Evolutionary conservation across 2,113 vertebrate species (phyloP).

Genomic region (Gallinago media): DNA sequence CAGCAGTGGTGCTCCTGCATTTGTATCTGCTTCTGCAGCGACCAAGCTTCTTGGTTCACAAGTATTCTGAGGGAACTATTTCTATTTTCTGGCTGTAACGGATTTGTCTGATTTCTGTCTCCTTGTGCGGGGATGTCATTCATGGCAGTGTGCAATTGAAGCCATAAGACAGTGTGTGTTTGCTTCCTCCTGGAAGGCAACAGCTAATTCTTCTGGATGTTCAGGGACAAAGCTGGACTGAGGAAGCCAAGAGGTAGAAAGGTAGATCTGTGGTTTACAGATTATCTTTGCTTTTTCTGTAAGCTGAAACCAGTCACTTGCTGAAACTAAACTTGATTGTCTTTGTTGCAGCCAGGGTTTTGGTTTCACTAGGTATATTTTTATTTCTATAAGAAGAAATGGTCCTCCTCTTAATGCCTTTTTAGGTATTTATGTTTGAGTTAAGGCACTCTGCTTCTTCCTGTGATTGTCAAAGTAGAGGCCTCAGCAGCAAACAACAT

Average conservation of each 20-base stretch:
- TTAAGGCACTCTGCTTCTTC: neutral
- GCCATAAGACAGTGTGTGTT: neutral
- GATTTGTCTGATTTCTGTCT: neutral
- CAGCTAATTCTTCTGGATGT: neutral
- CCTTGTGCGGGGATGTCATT: rapidly evolving
- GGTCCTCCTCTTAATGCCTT: neutral
- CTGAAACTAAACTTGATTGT: neutral
- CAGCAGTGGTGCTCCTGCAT: neutral
- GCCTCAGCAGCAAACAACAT: neutral
- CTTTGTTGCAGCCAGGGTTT: neutral
- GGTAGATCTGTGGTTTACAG: neutral
- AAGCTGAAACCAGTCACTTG: neutral
- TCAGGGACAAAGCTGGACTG: neutral
- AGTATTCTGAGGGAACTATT: neutral
- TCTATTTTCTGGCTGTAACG: neutral
- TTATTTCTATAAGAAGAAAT: neutral
- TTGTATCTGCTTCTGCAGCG: neutral
- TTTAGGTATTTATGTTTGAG: neutral
- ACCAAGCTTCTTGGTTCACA: neutral
- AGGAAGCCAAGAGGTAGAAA: neutral
- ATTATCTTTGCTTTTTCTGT: neutral
- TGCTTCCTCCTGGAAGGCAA: neutral
- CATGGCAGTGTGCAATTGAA: neutral
- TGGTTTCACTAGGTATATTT: neutral
- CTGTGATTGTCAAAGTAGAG: neutral